phyloP scores from a whole-genome alignment of 2,888 invertebrate species.

The Tenthredo notha region DNA sequence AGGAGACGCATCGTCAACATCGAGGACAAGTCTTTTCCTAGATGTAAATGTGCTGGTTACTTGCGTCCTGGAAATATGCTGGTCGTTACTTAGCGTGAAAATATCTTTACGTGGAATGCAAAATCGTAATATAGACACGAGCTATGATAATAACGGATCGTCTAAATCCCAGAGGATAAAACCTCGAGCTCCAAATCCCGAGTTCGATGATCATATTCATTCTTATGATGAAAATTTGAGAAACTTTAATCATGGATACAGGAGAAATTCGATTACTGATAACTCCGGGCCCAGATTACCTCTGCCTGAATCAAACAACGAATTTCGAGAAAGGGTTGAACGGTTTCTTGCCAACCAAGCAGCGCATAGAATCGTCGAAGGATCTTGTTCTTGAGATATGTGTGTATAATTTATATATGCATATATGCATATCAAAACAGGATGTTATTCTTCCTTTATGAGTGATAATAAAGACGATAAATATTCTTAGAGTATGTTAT shows the following conservation, averaged over 20 bases:
- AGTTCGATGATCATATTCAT: neutral
- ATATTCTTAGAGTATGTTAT: neutral
- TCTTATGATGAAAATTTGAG: slow-evolving; percentile 10
- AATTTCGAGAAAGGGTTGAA: slow-evolving; percentile 69
- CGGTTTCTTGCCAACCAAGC: slow-evolving; percentile 68
- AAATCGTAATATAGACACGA: slow-evolving; percentile 71
- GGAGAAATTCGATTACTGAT: slow-evolving; percentile 27
- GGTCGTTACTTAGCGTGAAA: slow-evolving; percentile 82
- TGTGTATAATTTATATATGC: too few relatives aligned
- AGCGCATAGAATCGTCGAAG: slow-evolving; percentile 64
- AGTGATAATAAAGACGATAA: neutral
- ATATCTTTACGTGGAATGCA: slow-evolving; percentile 83
- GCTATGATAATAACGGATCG: slow-evolving; percentile 18
- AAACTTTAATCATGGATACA: neutral
- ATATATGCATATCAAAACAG: neutral
- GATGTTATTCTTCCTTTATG: neutral
- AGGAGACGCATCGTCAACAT: neutral
- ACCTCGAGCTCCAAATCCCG: slow-evolving; percentile 63
- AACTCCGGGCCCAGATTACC: slow-evolving; percentile 64
- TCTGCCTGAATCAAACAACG: slow-evolving; percentile 67
- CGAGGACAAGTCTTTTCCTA: slow-evolving; percentile 76
- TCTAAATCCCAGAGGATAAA: slow-evolving; percentile 57
- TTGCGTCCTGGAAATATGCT: slow-evolving; percentile 81
- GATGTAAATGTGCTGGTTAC: slow-evolving; percentile 83
- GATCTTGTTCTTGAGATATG: slow-evolving; percentile 55